Conservation (phyloP, 2,113 vertebrate species). For the Uria aalge region DNA sequence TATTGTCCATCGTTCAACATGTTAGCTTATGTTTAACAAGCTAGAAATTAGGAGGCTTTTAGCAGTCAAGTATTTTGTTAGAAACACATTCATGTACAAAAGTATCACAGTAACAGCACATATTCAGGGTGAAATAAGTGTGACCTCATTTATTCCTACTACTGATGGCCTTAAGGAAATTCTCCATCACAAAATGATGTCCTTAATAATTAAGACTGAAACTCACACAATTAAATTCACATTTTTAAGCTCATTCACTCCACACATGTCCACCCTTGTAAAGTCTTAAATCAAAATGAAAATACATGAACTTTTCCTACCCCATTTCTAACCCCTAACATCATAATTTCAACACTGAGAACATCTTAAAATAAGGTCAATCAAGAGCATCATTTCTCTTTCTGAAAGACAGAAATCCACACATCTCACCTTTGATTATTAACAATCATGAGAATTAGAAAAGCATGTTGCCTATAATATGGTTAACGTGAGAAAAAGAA, state of each 20-base stretch:
- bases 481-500: neutral
- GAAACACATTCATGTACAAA: neutral
- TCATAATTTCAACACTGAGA: neutral
- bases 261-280: neutral
- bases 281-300: neutral
- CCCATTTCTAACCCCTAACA: neutral
- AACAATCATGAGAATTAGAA: neutral
- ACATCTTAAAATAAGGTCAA: neutral
- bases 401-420: neutral
- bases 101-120: neutral
- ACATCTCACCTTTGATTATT: neutral
- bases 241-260: neutral
- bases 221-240: neutral
- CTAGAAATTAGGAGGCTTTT: neutral
- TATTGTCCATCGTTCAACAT: neutral
- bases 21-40: neutral
- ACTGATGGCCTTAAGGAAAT: neutral
- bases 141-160: neutral
- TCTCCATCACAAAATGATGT: neutral
- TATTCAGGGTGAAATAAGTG: neutral
- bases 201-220: neutral
- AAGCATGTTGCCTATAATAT: neutral
- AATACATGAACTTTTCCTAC: neutral
- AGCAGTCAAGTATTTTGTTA: neutral
- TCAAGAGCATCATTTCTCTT: neutral